Conservation (phyloP, 2,113 vertebrate genomes). For the Nothobranchius furzeri region DNA sequence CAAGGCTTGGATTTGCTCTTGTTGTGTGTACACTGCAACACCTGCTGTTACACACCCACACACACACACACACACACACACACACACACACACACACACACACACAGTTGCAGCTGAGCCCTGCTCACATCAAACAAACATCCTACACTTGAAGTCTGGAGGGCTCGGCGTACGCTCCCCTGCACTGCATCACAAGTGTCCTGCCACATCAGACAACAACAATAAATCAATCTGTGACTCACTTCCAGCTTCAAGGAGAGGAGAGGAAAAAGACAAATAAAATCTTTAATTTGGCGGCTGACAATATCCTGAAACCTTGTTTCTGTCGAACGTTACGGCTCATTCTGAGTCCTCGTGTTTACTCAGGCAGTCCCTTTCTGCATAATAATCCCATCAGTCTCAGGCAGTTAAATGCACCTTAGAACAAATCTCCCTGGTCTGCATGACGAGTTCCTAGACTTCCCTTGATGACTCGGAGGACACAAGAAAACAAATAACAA, state of each 20-base stretch:
- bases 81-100: conserved; percentile 34
- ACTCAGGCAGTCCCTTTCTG: conserved; percentile 29
- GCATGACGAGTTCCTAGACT: conserved; percentile 32
- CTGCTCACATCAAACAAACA: conserved; percentile 38
- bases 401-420: conserved; percentile 44
- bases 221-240: conserved; percentile 48
- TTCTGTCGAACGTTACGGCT: conserved; percentile 1
- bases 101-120: conserved; percentile 35
- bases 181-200: conserved; percentile 52
- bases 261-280: conserved; percentile 3
- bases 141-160: conserved; percentile 49
- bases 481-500: conserved; percentile 49
- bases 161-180: conserved; percentile 35
- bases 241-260: conserved; percentile 33
- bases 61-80: conserved; percentile 29
- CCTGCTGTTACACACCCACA: conserved; percentile 74
- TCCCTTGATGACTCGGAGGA: conserved; percentile 35
- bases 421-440: conserved; percentile 39
- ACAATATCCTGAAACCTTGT: conserved; percentile 20
- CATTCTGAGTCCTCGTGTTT: conserved; percentile 22
- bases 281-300: conserved; percentile 11
- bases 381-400: conserved; percentile 45
- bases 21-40: conserved; percentile 89
- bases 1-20: conserved; percentile 91
- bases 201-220: conserved; percentile 37